Evolutionary conservation across 1,140 invertebrate genomes (phyloP).

Genomic region (Caenorhabditis inopinata): DNA sequence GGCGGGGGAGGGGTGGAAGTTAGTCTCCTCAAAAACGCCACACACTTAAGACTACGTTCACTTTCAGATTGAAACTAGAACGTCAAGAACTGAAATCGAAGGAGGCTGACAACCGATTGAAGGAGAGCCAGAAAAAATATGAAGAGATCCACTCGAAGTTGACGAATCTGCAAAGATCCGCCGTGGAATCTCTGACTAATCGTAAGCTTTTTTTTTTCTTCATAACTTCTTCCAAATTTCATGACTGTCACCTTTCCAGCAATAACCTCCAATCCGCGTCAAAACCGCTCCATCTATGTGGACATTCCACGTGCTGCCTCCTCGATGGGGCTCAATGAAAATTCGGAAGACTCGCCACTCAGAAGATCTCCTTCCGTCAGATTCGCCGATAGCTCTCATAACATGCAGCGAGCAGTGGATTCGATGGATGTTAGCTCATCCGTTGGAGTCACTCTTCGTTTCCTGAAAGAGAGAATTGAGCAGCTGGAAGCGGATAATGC

Average conservation of each 20-base stretch:
- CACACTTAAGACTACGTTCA: too few relatives aligned
- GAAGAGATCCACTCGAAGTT: neutral
- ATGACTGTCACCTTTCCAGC: neutral
- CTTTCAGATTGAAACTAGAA: neutral
- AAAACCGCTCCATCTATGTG: neutral
- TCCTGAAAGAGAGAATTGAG: slow-evolving; percentile 37
- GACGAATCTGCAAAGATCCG: neutral
- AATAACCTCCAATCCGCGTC: neutral
- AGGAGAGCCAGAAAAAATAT: neutral
- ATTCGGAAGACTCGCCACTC: slow-evolving; percentile 22
- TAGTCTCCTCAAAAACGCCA: too few relatives aligned
- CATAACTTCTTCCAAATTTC: neutral
- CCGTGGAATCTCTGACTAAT: slow-evolving; percentile 2
- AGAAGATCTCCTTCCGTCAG: neutral
- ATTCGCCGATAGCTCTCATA: neutral
- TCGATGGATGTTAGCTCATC: slow-evolving; percentile 26
- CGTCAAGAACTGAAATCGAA: slow-evolving; percentile 5
- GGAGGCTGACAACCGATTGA: neutral
- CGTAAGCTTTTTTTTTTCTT: neutral
- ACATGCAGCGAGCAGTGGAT: slow-evolving; percentile 2
- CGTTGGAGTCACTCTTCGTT: slow-evolving; percentile 33
- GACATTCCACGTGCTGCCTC: slow-evolving; percentile 34
- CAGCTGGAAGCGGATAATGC: slow-evolving; percentile 41
- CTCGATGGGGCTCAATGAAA: neutral
- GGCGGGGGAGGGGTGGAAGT: too few relatives aligned